These are phyloP conservation scores for Characodon lateralis DNA, from an alignment of 2,797 vertebrate genomes.

Conservation along the genomic window DNA sequence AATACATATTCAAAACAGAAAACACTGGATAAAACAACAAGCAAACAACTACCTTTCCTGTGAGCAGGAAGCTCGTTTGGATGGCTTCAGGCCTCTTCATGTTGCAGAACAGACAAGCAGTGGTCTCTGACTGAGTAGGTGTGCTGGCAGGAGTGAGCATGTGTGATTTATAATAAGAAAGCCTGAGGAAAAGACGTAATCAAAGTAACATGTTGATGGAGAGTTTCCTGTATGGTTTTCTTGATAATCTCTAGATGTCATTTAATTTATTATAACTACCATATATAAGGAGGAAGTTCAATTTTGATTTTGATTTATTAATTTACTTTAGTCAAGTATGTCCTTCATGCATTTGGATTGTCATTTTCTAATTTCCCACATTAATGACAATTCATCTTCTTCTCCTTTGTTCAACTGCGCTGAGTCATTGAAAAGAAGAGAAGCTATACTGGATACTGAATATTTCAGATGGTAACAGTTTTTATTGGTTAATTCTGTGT, in stretches of 20 bases:
- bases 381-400: not conserved
- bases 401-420: not conserved
- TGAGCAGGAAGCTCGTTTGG: not conserved
- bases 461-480: not conserved
- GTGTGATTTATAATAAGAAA: not conserved
- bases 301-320: not conserved
- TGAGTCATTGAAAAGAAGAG: not conserved
- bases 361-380: not conserved
- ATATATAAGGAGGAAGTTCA: not conserved
- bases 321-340: not conserved
- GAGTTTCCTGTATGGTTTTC: not conserved
- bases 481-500: not conserved
- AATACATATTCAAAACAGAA: not conserved
- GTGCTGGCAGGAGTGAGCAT: conserved; percentile 1
- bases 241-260: not conserved
- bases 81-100: not conserved
- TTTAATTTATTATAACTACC: not conserved
- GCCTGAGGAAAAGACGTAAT: not conserved
- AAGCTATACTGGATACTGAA: not conserved
- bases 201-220: not conserved
- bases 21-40: not conserved
- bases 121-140: not conserved
- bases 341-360: not conserved
- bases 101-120: not conserved
- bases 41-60: not conserved